A percentile compares a stretch with the other conserved stretches of the same genome.
Conservation (phyloP, 2,888 invertebrate genomes). For the Trachelus iudaicus region DNA sequence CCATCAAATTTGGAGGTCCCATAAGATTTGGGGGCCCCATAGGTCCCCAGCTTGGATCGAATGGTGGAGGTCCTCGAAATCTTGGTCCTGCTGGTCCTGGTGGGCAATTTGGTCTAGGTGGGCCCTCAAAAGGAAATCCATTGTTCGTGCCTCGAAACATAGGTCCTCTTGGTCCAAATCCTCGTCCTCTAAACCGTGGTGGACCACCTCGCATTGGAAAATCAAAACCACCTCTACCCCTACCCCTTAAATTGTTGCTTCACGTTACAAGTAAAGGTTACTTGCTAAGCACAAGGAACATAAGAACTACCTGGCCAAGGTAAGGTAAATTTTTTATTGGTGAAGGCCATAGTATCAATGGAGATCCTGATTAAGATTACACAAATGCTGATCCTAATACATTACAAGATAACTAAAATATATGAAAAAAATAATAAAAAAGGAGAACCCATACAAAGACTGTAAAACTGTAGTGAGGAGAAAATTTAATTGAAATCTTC, state of each 20-base stretch:
- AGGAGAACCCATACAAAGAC: background rate
- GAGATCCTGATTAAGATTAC: background rate
- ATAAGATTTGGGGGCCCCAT: conserved; percentile 67
- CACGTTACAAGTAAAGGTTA: background rate
- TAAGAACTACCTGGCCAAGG: background rate
- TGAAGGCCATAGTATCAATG: background rate
- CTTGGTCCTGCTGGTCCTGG: conserved; percentile 64
- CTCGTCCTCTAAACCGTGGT: conserved; percentile 75
- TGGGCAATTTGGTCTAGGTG: conserved; percentile 66
- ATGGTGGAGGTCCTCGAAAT: conserved; percentile 70
- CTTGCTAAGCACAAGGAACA: background rate
- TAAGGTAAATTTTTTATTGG: background rate
- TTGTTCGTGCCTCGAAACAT: conserved; percentile 67
- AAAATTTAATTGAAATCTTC: background rate
- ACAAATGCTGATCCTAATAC: background rate
- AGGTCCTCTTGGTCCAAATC: conserved; percentile 70
- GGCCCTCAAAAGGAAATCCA: conserved; percentile 67
- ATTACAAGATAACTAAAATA: background rate
- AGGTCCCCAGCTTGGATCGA: conserved; percentile 80
- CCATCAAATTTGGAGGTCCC: conserved; percentile 52
- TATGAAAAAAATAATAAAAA: background rate
- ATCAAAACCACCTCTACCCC: conserved; percentile 64
- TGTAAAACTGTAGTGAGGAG: background rate
- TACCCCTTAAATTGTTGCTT: conserved; percentile 48
- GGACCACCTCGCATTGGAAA: conserved; percentile 67